Percentiles rank a stretch among this genome's conserved stretches.
phyloP scores from a whole-genome alignment of 1,140 invertebrate genomes.

The Phymastichus coffea region DNA sequence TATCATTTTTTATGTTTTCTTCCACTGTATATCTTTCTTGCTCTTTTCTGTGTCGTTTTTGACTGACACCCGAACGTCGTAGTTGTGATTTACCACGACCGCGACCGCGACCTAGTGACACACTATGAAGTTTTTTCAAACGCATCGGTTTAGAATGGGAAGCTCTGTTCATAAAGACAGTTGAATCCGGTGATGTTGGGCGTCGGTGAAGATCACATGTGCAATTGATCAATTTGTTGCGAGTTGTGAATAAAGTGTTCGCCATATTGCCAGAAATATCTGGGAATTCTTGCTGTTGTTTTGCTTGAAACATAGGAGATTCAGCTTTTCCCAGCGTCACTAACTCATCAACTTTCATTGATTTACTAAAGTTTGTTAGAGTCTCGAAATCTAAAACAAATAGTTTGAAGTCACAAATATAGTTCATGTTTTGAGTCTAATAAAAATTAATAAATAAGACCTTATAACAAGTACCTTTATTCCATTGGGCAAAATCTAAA shows the following conservation, averaged over 20 bases:
- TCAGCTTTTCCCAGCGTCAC: constrained; percentile 4
- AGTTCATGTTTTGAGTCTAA: neutral
- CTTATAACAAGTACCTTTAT: neutral
- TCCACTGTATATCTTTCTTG: constrained; percentile 31
- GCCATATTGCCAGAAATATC: too few species aligned
- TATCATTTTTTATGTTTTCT: constrained; percentile 36
- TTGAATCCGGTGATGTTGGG: constrained; percentile 10
- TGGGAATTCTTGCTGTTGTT: neutral
- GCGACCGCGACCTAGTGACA: constrained; percentile 34
- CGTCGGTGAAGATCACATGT: too few species aligned
- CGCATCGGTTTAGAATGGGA: constrained; percentile 30
- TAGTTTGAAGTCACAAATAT: neutral
- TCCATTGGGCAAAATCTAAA: constrained; percentile 7
- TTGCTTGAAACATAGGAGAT: neutral
- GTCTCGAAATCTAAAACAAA: neutral
- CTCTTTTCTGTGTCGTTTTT: constrained; percentile 40
- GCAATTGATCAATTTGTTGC: too few species aligned
- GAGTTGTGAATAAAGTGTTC: too few species aligned
- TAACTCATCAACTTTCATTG: constrained; percentile 7
- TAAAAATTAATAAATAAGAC: neutral
- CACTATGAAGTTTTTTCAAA: constrained; percentile 25
- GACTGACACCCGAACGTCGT: constrained; percentile 40
- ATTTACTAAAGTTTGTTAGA: constrained; percentile 12
- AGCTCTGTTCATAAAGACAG: constrained; percentile 25
- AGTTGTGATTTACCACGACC: constrained; percentile 38